Percentiles rank a stretch among this genome's conserved stretches.
These are phyloP conservation scores for Pyrochroa serraticornis DNA, from an alignment of 2,888 invertebrate species.

Conservation along the genomic window DNA sequence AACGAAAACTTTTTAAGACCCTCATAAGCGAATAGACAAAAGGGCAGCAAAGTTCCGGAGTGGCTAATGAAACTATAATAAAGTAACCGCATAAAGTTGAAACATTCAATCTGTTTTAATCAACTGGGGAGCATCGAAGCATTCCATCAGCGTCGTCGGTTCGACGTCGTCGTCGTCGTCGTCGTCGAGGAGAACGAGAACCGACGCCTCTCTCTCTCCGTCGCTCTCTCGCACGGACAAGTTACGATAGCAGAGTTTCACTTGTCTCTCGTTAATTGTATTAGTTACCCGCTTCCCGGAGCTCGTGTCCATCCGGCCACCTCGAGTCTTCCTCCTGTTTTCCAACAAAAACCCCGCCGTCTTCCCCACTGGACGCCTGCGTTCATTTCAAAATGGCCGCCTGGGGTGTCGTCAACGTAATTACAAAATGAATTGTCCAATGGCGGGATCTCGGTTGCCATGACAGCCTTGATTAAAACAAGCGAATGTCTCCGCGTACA, in stretches of 20 bases:
- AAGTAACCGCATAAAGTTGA: constrained; percentile 56
- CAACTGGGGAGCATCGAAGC: constrained; percentile 56
- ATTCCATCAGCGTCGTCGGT: constrained; percentile 50
- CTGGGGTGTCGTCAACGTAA: constrained; percentile 62
- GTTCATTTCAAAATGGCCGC: constrained; percentile 61
- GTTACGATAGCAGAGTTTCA: constrained; percentile 61
- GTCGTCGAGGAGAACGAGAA: constrained; percentile 12
- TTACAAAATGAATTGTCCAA: constrained; percentile 62
- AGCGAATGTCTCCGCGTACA: constrained; percentile 58
- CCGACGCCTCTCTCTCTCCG: constrained; percentile 17
- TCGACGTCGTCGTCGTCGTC: constrained; percentile 26
- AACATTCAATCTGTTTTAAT: constrained; percentile 61
- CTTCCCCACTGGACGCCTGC: constrained; percentile 51
- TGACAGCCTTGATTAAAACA: constrained; percentile 61
- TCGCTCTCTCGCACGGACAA: constrained; percentile 48
- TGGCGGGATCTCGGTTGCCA: constrained; percentile 61
- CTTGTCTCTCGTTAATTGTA: constrained; percentile 62
- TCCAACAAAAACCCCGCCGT: constrained; percentile 42
- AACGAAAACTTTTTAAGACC: constrained; percentile 9
- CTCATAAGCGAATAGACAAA: constrained; percentile 18
- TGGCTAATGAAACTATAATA: constrained; percentile 55
- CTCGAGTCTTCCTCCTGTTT: constrained; percentile 37
- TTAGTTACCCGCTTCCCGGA: constrained; percentile 58
- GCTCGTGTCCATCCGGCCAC: constrained; percentile 49
- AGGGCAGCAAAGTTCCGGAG: constrained; percentile 43